A percentile compares a stretch with the other conserved stretches of the same genome.
Conservation (phyloP, 2,113 vertebrate species). For the Hippocampus abdominalis region DNA sequence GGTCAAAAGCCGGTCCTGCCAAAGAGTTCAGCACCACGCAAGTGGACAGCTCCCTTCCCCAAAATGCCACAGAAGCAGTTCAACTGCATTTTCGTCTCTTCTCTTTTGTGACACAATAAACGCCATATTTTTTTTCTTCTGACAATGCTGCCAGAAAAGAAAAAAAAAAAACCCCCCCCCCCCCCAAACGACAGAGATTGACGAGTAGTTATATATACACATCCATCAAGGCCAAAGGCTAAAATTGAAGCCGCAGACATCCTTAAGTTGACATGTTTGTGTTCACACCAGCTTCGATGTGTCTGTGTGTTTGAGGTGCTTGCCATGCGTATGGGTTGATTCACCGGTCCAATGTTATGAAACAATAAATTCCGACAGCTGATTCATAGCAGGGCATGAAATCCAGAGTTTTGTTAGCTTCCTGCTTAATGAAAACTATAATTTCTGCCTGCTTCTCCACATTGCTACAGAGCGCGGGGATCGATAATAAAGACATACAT, state of each 20-base stretch:
- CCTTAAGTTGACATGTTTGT: slow-evolving; percentile 22
- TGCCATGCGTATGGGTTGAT: slow-evolving; percentile 31
- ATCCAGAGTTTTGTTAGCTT: slow-evolving; percentile 60
- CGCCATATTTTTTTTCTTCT: slow-evolving; percentile 26
- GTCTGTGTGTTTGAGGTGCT: slow-evolving; percentile 3
- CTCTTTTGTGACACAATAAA: slow-evolving; percentile 31
- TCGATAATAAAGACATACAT: slow-evolving; percentile 55
- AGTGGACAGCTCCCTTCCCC: slow-evolving; percentile 42
- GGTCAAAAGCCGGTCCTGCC: slow-evolving; percentile 38
- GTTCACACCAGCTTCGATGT: background rate
- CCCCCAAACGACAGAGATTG: slow-evolving; percentile 52
- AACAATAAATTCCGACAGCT: slow-evolving; percentile 63
- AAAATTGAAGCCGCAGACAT: slow-evolving; percentile 51
- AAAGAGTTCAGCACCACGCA: slow-evolving; percentile 44
- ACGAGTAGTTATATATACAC: slow-evolving; percentile 59
- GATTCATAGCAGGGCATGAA: slow-evolving; percentile 67
- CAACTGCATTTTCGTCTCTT: slow-evolving; percentile 7
- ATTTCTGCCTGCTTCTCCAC: slow-evolving; percentile 46
- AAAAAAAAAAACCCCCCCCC: slow-evolving; percentile 1
- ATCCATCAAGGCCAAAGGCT: slow-evolving; percentile 60
- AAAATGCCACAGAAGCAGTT: background rate
- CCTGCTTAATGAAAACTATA: slow-evolving; percentile 66
- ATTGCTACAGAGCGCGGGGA: slow-evolving; percentile 32
- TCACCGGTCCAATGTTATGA: slow-evolving; percentile 51
- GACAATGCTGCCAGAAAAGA: slow-evolving; percentile 33